These are phyloP conservation scores for Mus spretus DNA, from an alignment of 2,797 vertebrate genomes.

Conservation along the genomic window DNA sequence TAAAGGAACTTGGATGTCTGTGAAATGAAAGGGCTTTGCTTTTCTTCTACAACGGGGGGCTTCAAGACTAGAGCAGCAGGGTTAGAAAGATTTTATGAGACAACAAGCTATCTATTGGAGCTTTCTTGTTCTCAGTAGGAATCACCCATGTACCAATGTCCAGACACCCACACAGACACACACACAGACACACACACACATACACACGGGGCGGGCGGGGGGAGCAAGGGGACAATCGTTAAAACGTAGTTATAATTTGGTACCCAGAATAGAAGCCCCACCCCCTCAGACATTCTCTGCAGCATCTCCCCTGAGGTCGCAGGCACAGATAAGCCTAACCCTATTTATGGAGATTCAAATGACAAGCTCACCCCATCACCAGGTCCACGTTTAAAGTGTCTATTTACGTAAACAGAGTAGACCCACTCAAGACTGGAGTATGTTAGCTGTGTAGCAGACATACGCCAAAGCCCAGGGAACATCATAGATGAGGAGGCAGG, in stretches of 20 bases:
- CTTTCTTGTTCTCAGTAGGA: neutral
- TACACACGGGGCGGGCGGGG: neutral
- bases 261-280: neutral
- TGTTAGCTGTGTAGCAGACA: neutral
- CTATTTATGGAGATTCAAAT: slow-evolving; percentile 18
- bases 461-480: neutral
- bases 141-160: neutral
- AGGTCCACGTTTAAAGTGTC: neutral
- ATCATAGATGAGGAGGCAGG: neutral
- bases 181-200: neutral
- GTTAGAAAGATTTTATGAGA: neutral
- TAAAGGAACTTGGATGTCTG: slow-evolving; percentile 35
- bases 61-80: neutral
- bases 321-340: neutral
- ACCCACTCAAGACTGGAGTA: rapidly evolving
- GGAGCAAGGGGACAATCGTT: neutral
- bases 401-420: neutral
- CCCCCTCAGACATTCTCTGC: neutral
- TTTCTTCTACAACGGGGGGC: neutral
- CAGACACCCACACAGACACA: neutral
- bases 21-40: neutral
- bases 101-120: neutral
- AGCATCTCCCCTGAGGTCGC: neutral
- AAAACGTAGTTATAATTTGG: neutral
- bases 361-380: neutral